phyloP scores from a whole-genome alignment of 2,888 invertebrate genomes.

The Cantharis nigra region DNA sequence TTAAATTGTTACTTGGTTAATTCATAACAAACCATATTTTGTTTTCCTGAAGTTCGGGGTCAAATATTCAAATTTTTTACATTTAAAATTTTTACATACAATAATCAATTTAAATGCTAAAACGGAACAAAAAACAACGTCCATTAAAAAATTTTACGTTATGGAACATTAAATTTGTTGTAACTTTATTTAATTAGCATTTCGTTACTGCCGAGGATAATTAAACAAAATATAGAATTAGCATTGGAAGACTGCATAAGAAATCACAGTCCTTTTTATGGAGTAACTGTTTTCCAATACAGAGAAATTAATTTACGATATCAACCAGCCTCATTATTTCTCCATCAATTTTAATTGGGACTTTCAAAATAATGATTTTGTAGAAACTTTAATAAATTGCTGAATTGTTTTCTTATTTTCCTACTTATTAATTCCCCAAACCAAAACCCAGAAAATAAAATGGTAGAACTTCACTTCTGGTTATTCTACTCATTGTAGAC shows the following conservation, averaged over 20 bases:
- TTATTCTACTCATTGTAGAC: too few relatives aligned
- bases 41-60: not conserved
- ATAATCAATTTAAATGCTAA: not conserved
- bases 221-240: not conserved
- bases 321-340: not conserved
- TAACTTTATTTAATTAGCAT: not conserved
- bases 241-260: not conserved
- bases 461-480: too few relatives aligned
- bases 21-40: not conserved
- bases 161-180: not conserved
- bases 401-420: too few relatives aligned
- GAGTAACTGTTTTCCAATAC: not conserved
- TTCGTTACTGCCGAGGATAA: not conserved
- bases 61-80: not conserved
- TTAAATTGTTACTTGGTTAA: too few relatives aligned
- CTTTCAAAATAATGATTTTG: not conserved
- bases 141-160: not conserved
- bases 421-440: too few relatives aligned
- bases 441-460: too few relatives aligned
- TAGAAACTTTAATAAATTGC: not conserved
- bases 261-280: not conserved
- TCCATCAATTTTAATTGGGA: not conserved
- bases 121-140: not conserved
- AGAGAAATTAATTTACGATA: not conserved
- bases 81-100: not conserved